Evolutionary conservation across 2,888 invertebrate species (phyloP).

Genomic region (Zaprionus obscuricornis): DNA sequence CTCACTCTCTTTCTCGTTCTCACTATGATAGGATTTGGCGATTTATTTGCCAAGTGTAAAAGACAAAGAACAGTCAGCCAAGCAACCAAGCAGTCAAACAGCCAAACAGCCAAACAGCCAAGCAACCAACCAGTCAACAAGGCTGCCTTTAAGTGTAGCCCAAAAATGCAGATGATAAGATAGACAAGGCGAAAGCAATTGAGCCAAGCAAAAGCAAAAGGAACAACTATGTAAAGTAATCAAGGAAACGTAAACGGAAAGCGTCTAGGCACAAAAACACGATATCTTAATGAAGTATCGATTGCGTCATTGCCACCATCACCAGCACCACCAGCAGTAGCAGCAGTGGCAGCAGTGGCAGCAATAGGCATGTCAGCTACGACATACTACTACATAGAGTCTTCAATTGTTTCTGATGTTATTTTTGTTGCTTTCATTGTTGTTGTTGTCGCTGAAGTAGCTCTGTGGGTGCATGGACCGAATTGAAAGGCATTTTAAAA

Average conservation of each 20-base stretch:
- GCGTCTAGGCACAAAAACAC: conserved; percentile 78
- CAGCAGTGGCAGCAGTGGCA: too few species aligned
- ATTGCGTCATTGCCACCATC: conserved; percentile 58
- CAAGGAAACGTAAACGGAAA: conserved; percentile 81
- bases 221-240: conserved; percentile 78
- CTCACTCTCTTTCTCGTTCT: too few species aligned
- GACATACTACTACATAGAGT: too few species aligned
- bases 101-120: conserved; percentile 15
- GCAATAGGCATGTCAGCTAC: conserved; percentile 44
- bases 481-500: conserved; percentile 64
- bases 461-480: conserved; percentile 23
- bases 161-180: conserved; percentile 65
- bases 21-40: conserved; percentile 71
- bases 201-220: conserved; percentile 35
- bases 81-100: conserved; percentile 23
- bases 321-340: too few species aligned
- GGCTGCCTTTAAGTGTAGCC: conserved; percentile 48
- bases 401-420: conserved; percentile 17
- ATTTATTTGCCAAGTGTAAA: conserved; percentile 73
- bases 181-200: conserved; percentile 35
- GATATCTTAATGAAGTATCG: conserved; percentile 78
- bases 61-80: conserved; percentile 61
- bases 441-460: conserved; percentile 5
- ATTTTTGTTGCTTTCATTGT: neutral
- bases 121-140: neutral